phyloP scores from a whole-genome alignment of 2,113 vertebrate genomes.

The Baryphthengus martii region DNA sequence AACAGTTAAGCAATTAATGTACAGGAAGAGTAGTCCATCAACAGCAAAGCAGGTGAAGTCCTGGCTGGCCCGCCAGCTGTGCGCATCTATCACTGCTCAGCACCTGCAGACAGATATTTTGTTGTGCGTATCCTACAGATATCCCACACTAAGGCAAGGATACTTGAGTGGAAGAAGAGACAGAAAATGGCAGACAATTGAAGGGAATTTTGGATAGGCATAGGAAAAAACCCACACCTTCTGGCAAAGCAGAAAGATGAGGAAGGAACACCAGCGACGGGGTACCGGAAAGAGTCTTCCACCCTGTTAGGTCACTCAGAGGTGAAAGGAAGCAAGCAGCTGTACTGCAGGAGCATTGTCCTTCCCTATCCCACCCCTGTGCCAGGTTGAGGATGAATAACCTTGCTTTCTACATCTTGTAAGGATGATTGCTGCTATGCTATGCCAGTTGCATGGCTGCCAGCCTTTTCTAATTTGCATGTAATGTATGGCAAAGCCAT shows the following conservation, averaged over 20 bases:
- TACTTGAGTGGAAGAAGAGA: neutral
- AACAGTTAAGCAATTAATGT: slow-evolving; percentile 22
- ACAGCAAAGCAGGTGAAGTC: slow-evolving; percentile 31
- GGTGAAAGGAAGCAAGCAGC: neutral
- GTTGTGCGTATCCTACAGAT: neutral
- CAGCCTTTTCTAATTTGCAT: slow-evolving; percentile 38
- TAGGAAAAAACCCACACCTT: neutral
- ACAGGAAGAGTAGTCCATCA: slow-evolving; percentile 19
- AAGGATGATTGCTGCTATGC: neutral
- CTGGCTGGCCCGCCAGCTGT: slow-evolving; percentile 14
- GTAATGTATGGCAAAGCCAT: slow-evolving; percentile 34
- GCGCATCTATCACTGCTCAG: slow-evolving; percentile 26
- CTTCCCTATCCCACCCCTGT: neutral
- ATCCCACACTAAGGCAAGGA: neutral
- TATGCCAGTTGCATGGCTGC: slow-evolving; percentile 13
- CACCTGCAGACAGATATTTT: slow-evolving; percentile 30
- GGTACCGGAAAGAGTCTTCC: neutral
- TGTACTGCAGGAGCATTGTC: neutral
- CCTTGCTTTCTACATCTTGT: neutral
- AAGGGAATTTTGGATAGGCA: neutral
- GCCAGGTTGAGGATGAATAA: neutral
- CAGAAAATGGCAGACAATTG: neutral
- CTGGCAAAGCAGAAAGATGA: neutral
- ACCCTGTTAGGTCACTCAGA: neutral
- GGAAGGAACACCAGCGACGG: neutral